Base-by-base conservation (phyloP, 2,888 invertebrate genomes). In the Luperina nickerlii region DNA sequence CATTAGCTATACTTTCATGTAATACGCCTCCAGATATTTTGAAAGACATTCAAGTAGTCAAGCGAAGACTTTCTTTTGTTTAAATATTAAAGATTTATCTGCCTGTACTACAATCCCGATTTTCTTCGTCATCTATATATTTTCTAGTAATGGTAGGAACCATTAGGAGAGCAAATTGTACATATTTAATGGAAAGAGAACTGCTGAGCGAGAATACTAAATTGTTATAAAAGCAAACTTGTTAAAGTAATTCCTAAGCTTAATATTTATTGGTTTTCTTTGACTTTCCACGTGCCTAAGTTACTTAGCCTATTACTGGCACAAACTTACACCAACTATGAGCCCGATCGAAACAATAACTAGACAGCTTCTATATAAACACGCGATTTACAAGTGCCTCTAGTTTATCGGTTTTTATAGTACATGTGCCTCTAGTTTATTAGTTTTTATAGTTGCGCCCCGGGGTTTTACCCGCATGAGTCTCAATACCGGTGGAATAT, bases 241-340 rank as follows among this genome's bases (percentile, higher is more conserved):
- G n/a, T 85, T 66, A 32, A 78, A 76, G 75, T 80, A 85, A 85
- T 85, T 77, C 76, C 72, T 67, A 71, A 73, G 76, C 60, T 80
- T 72, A 74, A 74, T 82, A 79, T 82, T 78, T 82, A 82, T 82
- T 63, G 63, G 57, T 70, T 9, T 68, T 79, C 63, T 83, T 71
- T 48, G 51, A 79, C 68, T 75, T 83, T 74, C 3, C 6, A 63
- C 11, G 74, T 54, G 15, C 24, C 57, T 11, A 11, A 71, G n/a
- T 66, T 51, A 24, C 65, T 65, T 18, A 13, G 27, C 45, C 48
- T 68, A 57, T 71, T 67, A 81, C 45, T 20, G 66, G 51, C n/a
- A 42, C n/a, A 67, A 81, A 68, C 67, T 71, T 62, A 62, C 27
- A 24, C 24, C 11, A 48, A 68, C 32, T 62, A 71, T 65, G 57